Percentiles rank a stretch among this genome's conserved stretches.
These are phyloP conservation scores for Amorpha juglandis DNA, from an alignment of 2,888 invertebrate species.

Conservation along the genomic window DNA sequence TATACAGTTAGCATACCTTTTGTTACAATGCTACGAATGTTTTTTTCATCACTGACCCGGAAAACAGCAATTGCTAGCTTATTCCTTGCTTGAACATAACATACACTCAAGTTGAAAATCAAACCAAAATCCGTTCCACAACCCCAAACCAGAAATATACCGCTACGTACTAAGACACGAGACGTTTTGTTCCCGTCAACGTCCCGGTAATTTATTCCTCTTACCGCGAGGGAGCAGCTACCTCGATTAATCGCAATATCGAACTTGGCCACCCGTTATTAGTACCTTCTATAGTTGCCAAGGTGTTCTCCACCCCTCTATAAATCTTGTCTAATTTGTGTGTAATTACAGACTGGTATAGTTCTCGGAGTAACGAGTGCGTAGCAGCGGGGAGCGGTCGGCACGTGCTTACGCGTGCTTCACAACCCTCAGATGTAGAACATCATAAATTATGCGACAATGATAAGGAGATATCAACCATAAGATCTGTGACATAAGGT, in stretches of 20 bases:
- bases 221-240: constrained; percentile 54
- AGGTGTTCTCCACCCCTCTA: constrained; percentile 82
- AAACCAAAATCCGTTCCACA: constrained; percentile 18
- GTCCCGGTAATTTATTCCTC: constrained; percentile 50
- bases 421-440: constrained; percentile 39
- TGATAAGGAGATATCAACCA: constrained; percentile 42
- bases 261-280: constrained; percentile 80
- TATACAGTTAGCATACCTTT: no score
- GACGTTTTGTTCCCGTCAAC: constrained; percentile 26
- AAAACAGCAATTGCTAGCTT: no score
- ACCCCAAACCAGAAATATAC: constrained; percentile 16
- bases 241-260: constrained; percentile 78
- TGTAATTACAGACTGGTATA: constrained; percentile 83
- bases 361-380: constrained; percentile 81
- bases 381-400: constrained; percentile 77
- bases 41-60: no score
- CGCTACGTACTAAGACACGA: constrained; percentile 17
- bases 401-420: constrained; percentile 82
- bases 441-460: constrained; percentile 40
- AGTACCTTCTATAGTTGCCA: constrained; percentile 82
- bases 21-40: no score
- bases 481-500: constrained; percentile 33
- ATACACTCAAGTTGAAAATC: not conserved
- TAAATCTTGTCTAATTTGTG: constrained; percentile 85
- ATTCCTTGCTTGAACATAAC: not conserved